A percentile compares a stretch with the other conserved stretches of the same genome.
These are phyloP conservation scores for Sternotherus odoratus DNA, from an alignment of 2,797 vertebrate genomes.

Conservation along the genomic window DNA sequence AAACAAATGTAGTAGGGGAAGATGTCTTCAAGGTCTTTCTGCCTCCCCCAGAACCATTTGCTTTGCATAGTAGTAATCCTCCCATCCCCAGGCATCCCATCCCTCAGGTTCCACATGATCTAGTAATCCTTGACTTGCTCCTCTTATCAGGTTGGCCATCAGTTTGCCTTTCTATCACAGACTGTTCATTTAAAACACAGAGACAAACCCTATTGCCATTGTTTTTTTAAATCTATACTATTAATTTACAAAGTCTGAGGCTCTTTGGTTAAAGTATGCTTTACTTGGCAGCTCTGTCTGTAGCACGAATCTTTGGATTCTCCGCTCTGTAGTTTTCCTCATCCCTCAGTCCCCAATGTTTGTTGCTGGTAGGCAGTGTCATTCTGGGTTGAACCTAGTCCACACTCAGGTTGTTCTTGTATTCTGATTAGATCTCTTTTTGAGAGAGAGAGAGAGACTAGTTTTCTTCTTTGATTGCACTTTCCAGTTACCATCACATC, in stretches of 20 bases:
- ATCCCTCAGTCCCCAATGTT: neutral
- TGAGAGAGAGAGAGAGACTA: neutral
- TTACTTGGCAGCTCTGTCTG: neutral
- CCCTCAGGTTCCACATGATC: neutral
- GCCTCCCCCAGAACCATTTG: constrained; percentile 30
- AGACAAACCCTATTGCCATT: rapidly evolving
- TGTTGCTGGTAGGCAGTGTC: neutral
- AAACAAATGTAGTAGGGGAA: neutral
- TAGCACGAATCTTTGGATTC: neutral
- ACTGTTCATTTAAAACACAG: neutral
- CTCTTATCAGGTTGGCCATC: neutral
- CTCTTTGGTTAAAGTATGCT: rapidly evolving
- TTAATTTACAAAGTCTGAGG: neutral
- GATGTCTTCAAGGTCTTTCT: constrained; percentile 24
- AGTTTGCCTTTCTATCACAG: neutral
- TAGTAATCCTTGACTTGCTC: neutral
- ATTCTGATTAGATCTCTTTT: rapidly evolving
- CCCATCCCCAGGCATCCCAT: neutral
- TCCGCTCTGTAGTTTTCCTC: neutral
- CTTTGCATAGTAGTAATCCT: constrained; percentile 59
- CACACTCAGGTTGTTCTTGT: neutral
- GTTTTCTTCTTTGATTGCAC: neutral
- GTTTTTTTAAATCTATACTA: rapidly evolving
- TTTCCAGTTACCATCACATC: neutral
- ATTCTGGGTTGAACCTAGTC: neutral